Evolutionary conservation across 2,888 invertebrate species (phyloP).

Genomic region (Eupithecia subumbrata): DNA sequence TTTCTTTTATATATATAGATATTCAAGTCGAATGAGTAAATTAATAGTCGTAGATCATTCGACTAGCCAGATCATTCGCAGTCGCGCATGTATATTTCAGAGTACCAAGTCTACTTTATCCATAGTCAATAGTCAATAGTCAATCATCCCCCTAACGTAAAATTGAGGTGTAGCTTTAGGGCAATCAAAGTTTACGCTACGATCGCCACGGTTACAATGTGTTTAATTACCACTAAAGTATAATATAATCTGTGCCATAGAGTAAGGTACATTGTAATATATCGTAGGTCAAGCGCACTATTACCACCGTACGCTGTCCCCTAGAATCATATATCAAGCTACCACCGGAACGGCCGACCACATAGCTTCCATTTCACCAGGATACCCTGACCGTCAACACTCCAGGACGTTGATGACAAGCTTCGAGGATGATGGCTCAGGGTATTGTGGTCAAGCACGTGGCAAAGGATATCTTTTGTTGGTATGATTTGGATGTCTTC

Average conservation of each 20-base stretch:
- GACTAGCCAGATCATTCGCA: no score
- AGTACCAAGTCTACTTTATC: no score
- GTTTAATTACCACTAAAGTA: no score
- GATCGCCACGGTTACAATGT: no score
- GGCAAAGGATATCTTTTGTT: constrained; percentile 47
- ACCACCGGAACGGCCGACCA: constrained; percentile 75
- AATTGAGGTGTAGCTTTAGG: no score
- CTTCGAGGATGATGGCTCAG: constrained; percentile 36
- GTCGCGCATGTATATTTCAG: no score
- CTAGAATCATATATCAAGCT: constrained; percentile 68
- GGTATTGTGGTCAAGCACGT: constrained; percentile 43
- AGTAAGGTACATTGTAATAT: constrained; percentile 17
- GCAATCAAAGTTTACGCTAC: no score
- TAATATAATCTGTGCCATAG: background rate
- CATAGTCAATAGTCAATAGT: no score
- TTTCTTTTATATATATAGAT: no score
- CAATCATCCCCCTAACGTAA: no score
- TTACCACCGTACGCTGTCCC: constrained; percentile 6
- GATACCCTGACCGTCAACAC: constrained; percentile 44
- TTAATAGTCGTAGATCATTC: no score
- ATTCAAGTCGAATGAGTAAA: no score
- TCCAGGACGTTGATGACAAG: constrained; percentile 18
- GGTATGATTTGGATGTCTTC: constrained; percentile 44
- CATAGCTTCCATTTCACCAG: constrained; percentile 68
- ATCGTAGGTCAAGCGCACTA: constrained; percentile 65